Evolutionary conservation across 2,113 vertebrate species (phyloP), one percentile per base, ranked within the genome.

Genomic region (Aptenodytes forsteri): DNA sequence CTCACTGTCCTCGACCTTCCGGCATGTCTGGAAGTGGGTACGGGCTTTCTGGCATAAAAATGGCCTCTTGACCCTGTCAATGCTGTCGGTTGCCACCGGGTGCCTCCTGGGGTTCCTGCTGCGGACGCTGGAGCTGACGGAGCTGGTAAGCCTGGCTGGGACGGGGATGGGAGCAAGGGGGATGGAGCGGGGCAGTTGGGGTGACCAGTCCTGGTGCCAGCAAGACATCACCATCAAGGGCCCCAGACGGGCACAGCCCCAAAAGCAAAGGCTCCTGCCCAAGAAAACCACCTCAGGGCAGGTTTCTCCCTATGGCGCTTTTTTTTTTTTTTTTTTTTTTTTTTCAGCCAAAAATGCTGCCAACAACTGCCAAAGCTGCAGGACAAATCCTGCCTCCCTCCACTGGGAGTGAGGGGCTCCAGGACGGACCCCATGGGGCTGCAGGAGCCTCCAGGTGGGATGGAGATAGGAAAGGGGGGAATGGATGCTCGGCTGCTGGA

Each of bases 61-160:
- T 47, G 99, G 98, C 13, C 97, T 99, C 80, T 67, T 99, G 91
- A 99, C 98, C 0, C 97, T 99, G 23, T 99, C 99, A 0, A 92
- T 99, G 73, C 67, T 99, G 8, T 98, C 99, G 0, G 99, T 99
- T 32, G 50, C 98, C 44, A 98, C 98, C 0, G 99, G 99, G 19
- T 99, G 99, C 88, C 75, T 98, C 6, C 87, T 99, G 93, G 99
- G 99, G 26, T 99, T 99, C 95, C 95, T 98, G 95, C 98, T 99
- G 83, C 97, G 99, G 69, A 97, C 97, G 1, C 97, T 98, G 50
- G 96, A 98, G 36, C 97, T 99, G 70, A 98, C 98, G 8, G 96
- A 98, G 17, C 98, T 99, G 99, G 99, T 99, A 96, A 82, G 95
- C 5, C 46, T 46, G 75, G 23, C 16, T 3, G 36, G 84, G 59